These are phyloP conservation scores for Hemibagrus wyckioides DNA, from an alignment of 2,113 vertebrate species.

Conservation along the genomic window DNA sequence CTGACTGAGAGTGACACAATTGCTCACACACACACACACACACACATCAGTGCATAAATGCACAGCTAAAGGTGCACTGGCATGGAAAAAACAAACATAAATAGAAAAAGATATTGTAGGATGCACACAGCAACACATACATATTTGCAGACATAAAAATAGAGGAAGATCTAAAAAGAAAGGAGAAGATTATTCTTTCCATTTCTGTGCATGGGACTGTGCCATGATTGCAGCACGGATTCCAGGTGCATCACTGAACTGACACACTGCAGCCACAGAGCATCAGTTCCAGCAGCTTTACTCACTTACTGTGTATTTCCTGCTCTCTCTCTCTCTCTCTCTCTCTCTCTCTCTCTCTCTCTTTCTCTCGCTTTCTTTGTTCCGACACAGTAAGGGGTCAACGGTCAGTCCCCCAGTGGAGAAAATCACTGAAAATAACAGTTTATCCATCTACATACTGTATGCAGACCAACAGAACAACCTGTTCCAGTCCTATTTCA, in stretches of 20 bases:
- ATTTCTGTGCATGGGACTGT: neutral
- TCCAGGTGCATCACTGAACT: neutral
- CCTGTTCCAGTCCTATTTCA: neutral
- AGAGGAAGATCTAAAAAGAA: neutral
- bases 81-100: neutral
- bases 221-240: neutral
- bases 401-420: neutral
- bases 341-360: neutral
- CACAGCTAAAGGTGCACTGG: neutral
- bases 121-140: neutral
- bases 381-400: neutral
- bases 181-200: neutral
- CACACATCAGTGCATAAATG: slow-evolving; percentile 10
- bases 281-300: slow-evolving; percentile 33
- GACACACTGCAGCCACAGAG: neutral
- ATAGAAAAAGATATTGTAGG: neutral
- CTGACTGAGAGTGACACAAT: slow-evolving; percentile 22
- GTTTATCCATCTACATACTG: neutral
- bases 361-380: neutral
- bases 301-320: neutral
- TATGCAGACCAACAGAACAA: neutral
- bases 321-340: neutral
- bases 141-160: neutral
- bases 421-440: neutral
- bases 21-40: neutral